phyloP scores from a whole-genome alignment of 2,113 vertebrate genomes.

The Pionites leucogaster region DNA sequence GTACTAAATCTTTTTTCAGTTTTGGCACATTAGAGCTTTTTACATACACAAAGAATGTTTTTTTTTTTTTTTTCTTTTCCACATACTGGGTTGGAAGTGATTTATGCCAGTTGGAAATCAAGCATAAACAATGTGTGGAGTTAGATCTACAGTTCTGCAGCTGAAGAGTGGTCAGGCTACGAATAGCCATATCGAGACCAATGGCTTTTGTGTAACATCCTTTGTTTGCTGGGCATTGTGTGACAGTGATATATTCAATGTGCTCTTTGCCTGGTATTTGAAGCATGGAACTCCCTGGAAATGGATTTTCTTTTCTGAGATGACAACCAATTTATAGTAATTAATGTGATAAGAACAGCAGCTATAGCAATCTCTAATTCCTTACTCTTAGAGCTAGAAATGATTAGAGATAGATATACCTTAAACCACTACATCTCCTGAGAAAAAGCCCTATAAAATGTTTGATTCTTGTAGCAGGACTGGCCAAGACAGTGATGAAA shows the following conservation, averaged over 20 bases:
- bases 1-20: not conserved
- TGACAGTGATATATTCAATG: slow-evolving; percentile 8
- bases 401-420: slow-evolving; percentile 72
- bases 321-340: slow-evolving; percentile 70
- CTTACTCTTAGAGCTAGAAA: slow-evolving; percentile 71
- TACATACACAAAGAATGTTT: not conserved
- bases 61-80: not conserved
- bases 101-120: not conserved
- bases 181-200: not conserved
- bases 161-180: not conserved
- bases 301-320: slow-evolving; percentile 52
- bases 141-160: not conserved
- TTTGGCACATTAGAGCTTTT: not conserved
- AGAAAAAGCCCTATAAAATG: slow-evolving; percentile 59
- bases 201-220: not conserved
- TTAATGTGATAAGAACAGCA: slow-evolving; percentile 76
- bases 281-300: slow-evolving; percentile 19
- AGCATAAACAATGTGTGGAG: not conserved
- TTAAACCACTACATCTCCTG: slow-evolving; percentile 12
- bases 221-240: not conserved
- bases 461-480: slow-evolving; percentile 16
- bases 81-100: not conserved
- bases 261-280: not conserved
- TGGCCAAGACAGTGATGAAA: slow-evolving; percentile 3
- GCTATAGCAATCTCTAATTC: slow-evolving; percentile 72